phyloP scores from a whole-genome alignment of 2,113 vertebrate species.

The Suncus etruscus region DNA sequence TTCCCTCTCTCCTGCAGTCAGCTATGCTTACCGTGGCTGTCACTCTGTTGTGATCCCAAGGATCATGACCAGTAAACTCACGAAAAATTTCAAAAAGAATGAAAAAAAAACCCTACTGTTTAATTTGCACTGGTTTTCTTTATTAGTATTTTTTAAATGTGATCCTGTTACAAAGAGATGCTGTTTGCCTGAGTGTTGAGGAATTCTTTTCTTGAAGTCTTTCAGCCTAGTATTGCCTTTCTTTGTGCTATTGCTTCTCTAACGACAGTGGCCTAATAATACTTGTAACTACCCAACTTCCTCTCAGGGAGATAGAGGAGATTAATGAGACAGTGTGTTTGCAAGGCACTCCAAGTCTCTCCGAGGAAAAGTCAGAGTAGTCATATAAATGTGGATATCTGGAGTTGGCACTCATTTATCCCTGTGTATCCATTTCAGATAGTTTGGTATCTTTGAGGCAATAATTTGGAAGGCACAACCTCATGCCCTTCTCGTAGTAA shows the following conservation, averaged over 20 bases:
- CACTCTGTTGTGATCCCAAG: conserved; percentile 32
- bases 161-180: not conserved
- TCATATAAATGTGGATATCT: conserved; percentile 60
- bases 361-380: conserved; percentile 47
- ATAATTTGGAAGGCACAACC: conserved; percentile 81
- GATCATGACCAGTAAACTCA: not conserved
- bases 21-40: not conserved
- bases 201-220: conserved; percentile 7
- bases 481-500: conserved; percentile 73
- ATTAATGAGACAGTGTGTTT: conserved; percentile 74
- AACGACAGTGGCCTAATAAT: conserved; percentile 41
- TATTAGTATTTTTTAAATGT: conserved; percentile 44
- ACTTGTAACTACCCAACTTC: conserved; percentile 38
- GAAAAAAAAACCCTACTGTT: conserved; percentile 27
- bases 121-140: conserved; percentile 30
- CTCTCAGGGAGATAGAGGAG: conserved; percentile 41
- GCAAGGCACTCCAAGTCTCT: conserved; percentile 29
- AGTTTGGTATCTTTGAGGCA: conserved; percentile 83
- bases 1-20: not conserved
- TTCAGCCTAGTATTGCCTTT: conserved; percentile 49
- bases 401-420: conserved; percentile 68
- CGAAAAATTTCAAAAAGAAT: conserved; percentile 33
- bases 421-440: conserved; percentile 77
- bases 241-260: conserved; percentile 58
- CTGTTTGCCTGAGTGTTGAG: conserved; percentile 6